Evolutionary conservation across 2,888 invertebrate genomes (phyloP).

Genomic region (Lymantria monacha): DNA sequence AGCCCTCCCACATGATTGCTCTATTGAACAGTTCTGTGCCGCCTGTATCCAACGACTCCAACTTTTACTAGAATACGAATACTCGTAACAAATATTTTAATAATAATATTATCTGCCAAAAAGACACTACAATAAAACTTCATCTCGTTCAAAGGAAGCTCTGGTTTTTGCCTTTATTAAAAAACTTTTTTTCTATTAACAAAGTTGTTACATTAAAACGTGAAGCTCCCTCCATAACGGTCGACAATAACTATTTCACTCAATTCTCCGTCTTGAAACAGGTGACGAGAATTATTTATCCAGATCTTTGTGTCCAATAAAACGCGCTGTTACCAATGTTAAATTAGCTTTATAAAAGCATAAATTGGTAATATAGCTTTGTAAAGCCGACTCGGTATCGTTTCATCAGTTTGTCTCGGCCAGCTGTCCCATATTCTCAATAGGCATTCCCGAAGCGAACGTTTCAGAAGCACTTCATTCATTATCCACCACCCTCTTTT

Average conservation of each 20-base stretch:
- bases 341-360: conserved; percentile 43
- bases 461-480: conserved; percentile 53
- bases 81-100: too few relatives aligned
- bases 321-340: conserved; percentile 23
- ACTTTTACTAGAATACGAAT: too few relatives aligned
- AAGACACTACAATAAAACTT: conserved; percentile 4
- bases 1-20: too few relatives aligned
- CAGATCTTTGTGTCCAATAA: conserved; percentile 30
- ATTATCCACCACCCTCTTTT: conserved; percentile 50
- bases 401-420: conserved; percentile 55
- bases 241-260: conserved; percentile 26
- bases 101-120: neutral
- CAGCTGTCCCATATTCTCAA: conserved; percentile 50
- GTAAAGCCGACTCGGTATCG: conserved; percentile 41
- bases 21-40: too few relatives aligned
- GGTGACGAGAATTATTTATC: conserved; percentile 32
- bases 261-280: conserved; percentile 4
- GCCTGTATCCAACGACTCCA: too few relatives aligned
- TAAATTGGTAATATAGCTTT: conserved; percentile 48
- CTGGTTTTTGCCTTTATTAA: conserved; percentile 20
- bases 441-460: conserved; percentile 49
- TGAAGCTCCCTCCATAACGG: conserved; percentile 14
- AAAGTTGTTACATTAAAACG: conserved; percentile 28
- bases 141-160: neutral
- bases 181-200: conserved; percentile 29